Evolutionary conservation across 2,113 vertebrate species (phyloP).

Genomic region (Sula dactylatra): DNA sequence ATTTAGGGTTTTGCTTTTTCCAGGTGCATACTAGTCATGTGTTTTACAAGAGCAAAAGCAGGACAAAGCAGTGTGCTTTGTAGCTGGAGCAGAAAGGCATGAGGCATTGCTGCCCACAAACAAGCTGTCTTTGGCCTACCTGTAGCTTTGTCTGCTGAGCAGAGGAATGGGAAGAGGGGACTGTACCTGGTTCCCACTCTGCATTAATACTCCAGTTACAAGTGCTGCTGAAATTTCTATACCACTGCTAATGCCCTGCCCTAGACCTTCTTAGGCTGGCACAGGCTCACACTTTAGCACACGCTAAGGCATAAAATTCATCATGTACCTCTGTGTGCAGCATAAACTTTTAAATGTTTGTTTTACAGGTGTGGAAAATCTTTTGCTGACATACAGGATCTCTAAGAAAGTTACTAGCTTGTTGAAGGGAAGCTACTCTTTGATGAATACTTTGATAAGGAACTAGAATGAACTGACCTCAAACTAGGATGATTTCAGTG

Average conservation of each 20-base stretch:
- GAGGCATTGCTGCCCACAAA: not conserved
- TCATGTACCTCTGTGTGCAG: fast-evolving
- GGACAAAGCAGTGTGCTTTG: not conserved
- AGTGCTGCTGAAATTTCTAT: not conserved
- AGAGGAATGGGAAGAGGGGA: not conserved
- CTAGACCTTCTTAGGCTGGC: not conserved
- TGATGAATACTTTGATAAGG: not conserved
- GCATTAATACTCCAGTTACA: not conserved
- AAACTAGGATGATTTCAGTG: not conserved
- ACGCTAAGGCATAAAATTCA: too few species aligned
- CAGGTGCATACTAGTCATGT: not conserved
- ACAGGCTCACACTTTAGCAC: not conserved
- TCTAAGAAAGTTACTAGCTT: not conserved
- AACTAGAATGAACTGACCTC: not conserved
- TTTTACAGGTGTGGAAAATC: not conserved
- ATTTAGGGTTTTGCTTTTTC: not conserved
- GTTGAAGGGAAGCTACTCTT: not conserved
- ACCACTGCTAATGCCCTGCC: not conserved
- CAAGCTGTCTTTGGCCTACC: not conserved
- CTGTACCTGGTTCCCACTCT: not conserved
- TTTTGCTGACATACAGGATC: not conserved
- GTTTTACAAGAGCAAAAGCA: not conserved
- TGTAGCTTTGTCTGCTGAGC: not conserved
- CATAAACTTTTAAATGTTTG: not conserved
- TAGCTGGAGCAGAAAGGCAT: not conserved